Conservation (phyloP, 2,797 vertebrate genomes). For the Masticophis lateralis region DNA sequence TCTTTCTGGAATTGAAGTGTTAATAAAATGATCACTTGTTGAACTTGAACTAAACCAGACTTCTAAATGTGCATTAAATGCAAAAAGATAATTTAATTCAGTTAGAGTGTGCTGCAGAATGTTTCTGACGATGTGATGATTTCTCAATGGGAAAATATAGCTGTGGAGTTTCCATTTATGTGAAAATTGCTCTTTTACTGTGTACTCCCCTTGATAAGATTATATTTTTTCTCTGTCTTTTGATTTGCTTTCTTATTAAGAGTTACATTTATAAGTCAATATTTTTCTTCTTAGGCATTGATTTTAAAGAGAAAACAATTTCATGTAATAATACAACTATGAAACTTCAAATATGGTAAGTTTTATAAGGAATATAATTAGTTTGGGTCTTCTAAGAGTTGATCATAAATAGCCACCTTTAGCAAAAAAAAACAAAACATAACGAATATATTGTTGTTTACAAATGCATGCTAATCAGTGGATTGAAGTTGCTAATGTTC, state of each 20-base stretch:
- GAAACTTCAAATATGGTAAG: slow-evolving; percentile 76
- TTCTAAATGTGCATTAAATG: slow-evolving; percentile 31
- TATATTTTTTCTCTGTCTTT: not conserved
- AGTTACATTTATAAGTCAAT: slow-evolving; percentile 23
- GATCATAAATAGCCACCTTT: not conserved
- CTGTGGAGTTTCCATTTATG: slow-evolving; percentile 29
- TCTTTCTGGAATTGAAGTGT: slow-evolving; percentile 69
- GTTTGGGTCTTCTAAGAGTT: not conserved
- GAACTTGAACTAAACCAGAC: slow-evolving; percentile 59
- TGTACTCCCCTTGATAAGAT: slow-evolving; percentile 14
- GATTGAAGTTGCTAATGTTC: not conserved
- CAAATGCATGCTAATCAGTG: not conserved
- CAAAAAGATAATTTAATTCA: not conserved
- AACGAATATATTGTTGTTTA: not conserved
- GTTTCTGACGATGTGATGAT: slow-evolving; percentile 30
- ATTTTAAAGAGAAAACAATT: slow-evolving; percentile 72
- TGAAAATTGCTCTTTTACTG: slow-evolving; percentile 13
- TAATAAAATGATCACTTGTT: slow-evolving; percentile 71
- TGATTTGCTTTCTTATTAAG: not conserved
- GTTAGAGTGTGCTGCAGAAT: slow-evolving; percentile 35
- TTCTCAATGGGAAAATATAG: not conserved
- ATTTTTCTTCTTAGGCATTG: slow-evolving; percentile 67
- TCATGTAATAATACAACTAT: slow-evolving; percentile 59
- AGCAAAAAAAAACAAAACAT: not conserved
- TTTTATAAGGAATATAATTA: slow-evolving; percentile 15